Evolutionary conservation across 1,140 invertebrate genomes (phyloP).

Genomic region (Zaprionus taronus): DNA sequence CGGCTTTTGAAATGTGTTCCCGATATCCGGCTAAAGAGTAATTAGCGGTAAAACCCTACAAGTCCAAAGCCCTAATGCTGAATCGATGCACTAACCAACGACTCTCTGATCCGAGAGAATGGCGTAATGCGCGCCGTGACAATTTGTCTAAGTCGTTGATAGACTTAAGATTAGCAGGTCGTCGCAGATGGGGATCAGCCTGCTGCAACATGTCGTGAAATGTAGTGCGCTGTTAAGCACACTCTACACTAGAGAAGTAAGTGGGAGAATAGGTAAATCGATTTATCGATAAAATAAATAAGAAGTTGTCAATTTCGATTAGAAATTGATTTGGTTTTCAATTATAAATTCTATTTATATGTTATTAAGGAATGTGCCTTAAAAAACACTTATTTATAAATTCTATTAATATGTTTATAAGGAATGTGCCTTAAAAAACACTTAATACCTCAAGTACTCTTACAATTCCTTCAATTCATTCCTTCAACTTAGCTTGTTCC

Average conservation of each 20-base stretch:
- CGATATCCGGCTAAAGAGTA: conserved; percentile 62
- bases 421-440: too few species aligned
- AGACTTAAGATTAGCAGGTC: not conserved
- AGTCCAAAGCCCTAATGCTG: conserved; percentile 43
- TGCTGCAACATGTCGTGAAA: not conserved
- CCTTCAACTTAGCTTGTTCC: too few species aligned
- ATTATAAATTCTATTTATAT: too few species aligned
- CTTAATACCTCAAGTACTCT: too few species aligned
- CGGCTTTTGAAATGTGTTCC: conserved; percentile 38
- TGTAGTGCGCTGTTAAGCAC: not conserved
- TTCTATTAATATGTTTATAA: too few species aligned
- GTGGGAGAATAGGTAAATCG: not conserved
- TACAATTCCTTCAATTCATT: too few species aligned
- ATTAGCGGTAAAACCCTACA: conserved; percentile 74
- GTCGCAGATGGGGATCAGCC: not conserved
- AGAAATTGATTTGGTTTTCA: too few species aligned
- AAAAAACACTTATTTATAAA: too few species aligned
- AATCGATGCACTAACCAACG: conserved; percentile 32
- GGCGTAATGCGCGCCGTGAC: conserved; percentile 46
- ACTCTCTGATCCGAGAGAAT: conserved; percentile 16
- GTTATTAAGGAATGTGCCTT: too few species aligned
- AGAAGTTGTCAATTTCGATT: too few species aligned
- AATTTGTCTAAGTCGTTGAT: conserved; percentile 38
- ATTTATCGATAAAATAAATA: not conserved
- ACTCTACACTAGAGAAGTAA: not conserved